Conservation (phyloP, 2,888 invertebrate species). For the Melanostoma scalare region DNA sequence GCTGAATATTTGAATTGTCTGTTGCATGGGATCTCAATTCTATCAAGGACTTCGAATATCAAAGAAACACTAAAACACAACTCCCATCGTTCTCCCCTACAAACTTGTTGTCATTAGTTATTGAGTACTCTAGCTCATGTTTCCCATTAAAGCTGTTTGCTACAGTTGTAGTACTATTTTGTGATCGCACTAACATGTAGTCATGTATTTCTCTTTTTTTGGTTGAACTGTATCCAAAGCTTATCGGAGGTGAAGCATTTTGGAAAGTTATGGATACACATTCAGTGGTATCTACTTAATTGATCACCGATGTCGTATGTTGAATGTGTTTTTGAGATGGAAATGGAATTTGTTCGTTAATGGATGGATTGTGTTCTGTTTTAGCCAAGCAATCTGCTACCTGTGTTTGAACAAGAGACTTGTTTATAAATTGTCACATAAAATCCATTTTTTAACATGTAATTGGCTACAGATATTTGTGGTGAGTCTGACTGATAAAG, state of each 20-base stretch:
- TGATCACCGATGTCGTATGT: constrained; percentile 68
- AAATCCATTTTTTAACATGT: constrained; percentile 55
- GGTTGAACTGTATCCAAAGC: constrained; percentile 39
- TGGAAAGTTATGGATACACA: constrained; percentile 66
- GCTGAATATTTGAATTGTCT: no score
- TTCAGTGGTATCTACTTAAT: constrained; percentile 62
- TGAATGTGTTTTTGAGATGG: constrained; percentile 49
- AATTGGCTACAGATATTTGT: constrained; percentile 55
- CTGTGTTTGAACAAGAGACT: constrained; percentile 58
- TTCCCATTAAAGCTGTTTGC: constrained; percentile 62
- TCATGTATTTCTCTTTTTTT: constrained; percentile 25
- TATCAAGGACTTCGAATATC: no score
- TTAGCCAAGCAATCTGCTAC: constrained; percentile 56
- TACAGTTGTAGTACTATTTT: constrained; percentile 55
- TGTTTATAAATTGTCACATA: constrained; percentile 49
- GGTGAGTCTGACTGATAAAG: constrained; percentile 43
- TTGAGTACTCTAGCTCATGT: constrained; percentile 63
- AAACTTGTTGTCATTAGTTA: constrained; percentile 50
- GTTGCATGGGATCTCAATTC: no score
- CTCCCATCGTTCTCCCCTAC: constrained; percentile 1
- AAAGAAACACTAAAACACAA: no score
- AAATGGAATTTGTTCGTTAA: constrained; percentile 68
- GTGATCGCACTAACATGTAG: constrained; percentile 65
- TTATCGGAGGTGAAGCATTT: constrained; percentile 66
- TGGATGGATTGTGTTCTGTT: constrained; percentile 61